Base-by-base conservation (phyloP, 2,888 invertebrate genomes). In the Eupithecia tripunctaria region DNA sequence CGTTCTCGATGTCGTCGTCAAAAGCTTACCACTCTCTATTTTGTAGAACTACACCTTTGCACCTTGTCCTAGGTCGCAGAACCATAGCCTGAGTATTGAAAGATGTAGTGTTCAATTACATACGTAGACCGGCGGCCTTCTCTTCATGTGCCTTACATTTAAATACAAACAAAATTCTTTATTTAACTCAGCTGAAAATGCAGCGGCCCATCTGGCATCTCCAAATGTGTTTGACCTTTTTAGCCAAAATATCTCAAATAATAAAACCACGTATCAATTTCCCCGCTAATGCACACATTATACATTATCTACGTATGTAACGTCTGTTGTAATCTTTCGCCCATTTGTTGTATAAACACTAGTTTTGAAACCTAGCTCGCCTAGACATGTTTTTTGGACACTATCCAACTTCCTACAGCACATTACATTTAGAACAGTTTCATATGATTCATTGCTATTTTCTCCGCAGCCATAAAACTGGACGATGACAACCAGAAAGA, bases 401-500 rank as follows among this genome's bases (percentile, higher is more conserved):
- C 67, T 70, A 71, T 87, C 89, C 89, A 89, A 89, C 78, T 84
- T 83, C 82, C 82, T 80, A 74, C 71, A 51, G 29, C 8, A 63
- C 32, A 12, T 63, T 63, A 79, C 70, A 85, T 86, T 80, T 84
- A 82, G 82, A 71, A 76, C 81, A 36, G 38, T 76, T 77, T 72
- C 78, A 78, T 67, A 80, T 85, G 81, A 85, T 82, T 81, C 76
- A 84, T 82, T 77, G 60, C 79, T 85, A 84, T 79, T 84, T 85
- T 84, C 81, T 76, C 74, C 70, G 85, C 95, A 85, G 96, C 96
- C 38, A 86, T 96, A 67, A 95, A 96, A 89, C 89, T 96, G 66
- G 95, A 96, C 68, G 95, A 95, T 65, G 94, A 94, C 8, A 94
- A 95, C 76, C 85, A 95, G 68, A 92, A 91, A 68, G 84, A 95